Evolutionary conservation across 2,113 vertebrate species (phyloP), one percentile per base, ranked within the genome.

Genomic region (Danionella cerebrum): DNA sequence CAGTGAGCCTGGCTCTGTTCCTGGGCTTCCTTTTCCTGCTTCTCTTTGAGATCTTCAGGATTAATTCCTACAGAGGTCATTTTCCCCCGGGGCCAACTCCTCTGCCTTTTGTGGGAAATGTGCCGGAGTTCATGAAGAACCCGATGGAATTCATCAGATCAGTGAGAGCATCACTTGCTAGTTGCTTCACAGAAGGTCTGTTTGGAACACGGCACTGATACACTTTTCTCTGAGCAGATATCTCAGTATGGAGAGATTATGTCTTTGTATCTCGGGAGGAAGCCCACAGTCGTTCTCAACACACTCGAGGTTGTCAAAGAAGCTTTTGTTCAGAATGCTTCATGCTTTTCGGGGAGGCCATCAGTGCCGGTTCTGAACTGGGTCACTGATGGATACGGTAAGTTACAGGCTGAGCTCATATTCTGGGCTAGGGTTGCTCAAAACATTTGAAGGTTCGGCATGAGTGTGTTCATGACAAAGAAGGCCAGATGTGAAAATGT

Each of bases 211-310:
- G n/a, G n/a, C 25, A 2, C 9, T 24, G 38, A 22, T 16, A 2
- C 24, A 52, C 24, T 38, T 4, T 48, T 16, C 9, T 2, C 14
- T 11, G 3, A 33, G 9, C 66, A 75, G 76, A 16, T 54, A 45
- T 2, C 12, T 21, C 41, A 71, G 11, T 78, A 78, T 50, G 76
- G 73, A 6, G 76, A 78, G 19, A 38, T 78, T 24, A 47, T 51
- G 18, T 29, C 48, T 16, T 0, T 73, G 1, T 73, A 58, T 11
- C 2, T 79, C 4, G 70, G 72, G 7, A 50, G 70, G n/a, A 63
- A 60, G 22, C 67, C 42, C 0, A 5, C 16, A 3, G 50, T 79
- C 5, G 1, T 64, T 1, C 54, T 79, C 19, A 79, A 79, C 39
- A 65, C 33, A n/a, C 0, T 69, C 1, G 29, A 60, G 35, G 10